These are phyloP conservation scores for Epinotia ramella DNA, from an alignment of 2,888 invertebrate genomes.

Conservation along the genomic window DNA sequence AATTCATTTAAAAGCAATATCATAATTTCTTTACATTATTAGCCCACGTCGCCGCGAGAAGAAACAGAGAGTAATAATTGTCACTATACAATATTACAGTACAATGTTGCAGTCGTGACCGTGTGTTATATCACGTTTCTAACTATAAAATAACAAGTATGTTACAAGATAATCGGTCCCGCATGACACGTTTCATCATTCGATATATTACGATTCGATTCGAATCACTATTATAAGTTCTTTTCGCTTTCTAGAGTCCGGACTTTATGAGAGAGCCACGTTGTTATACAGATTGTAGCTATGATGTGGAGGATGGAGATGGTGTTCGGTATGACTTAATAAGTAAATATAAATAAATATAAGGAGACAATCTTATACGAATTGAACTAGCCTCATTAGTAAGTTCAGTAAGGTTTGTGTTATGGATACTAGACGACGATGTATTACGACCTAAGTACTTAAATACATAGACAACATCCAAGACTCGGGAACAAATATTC, in stretches of 20 bases:
- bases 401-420: no score
- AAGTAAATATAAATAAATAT: no score
- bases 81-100: background rate
- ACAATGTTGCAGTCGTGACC: constrained; percentile 30
- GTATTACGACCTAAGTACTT: no score
- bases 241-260: constrained; percentile 22
- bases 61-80: constrained; percentile 10
- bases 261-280: background rate
- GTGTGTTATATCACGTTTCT: constrained; percentile 31
- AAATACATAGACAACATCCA: no score
- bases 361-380: no score
- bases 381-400: no score
- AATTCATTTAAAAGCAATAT: background rate
- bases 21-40: constrained; percentile 6
- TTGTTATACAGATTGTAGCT: background rate
- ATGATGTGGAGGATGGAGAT: background rate
- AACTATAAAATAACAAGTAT: constrained; percentile 12
- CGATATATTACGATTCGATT: constrained; percentile 37
- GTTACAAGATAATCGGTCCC: constrained; percentile 15
- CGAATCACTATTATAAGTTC: constrained; percentile 13
- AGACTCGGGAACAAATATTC: no score
- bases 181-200: constrained; percentile 34
- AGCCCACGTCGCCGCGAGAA: background rate
- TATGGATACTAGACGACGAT: no score
- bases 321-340: no score